Evolutionary conservation across 64 coral and sea anemone genomes (phyloP), one percentile per base, ranked within the genome.

Genomic region (Anthopleura sola): DNA sequence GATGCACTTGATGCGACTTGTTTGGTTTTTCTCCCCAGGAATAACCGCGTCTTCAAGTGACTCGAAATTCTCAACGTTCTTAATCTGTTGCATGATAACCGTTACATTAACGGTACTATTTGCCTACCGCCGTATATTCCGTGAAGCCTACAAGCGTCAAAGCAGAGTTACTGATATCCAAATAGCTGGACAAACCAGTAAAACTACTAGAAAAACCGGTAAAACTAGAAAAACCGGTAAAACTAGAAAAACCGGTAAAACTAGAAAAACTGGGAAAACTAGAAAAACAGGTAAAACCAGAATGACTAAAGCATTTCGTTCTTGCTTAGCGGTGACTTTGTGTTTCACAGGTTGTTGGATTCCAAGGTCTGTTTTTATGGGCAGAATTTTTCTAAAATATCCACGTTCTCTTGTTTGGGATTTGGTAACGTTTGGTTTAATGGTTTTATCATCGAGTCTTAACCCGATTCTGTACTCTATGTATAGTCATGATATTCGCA

Each of bases 391-490:
- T 62, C 75, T 19, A 20, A n/a, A 36, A 16, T 80, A 53, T 20
- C 54, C 31, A 34, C 18, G 36, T 40, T 56, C 36, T 3, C 38
- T 29, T 6, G 49, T 40, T 24, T 88, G 80, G 21, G 86, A 88
- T 40, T 37, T 81, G 51, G 19, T 88, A 23, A 88, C 86, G 7
- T 88, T 88, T 81, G 86, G 75, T 10, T 47, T 88, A 14, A 88
- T 88, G 86, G 78, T 37, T 8, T 66, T 88, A 29, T 88, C 86
- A 0, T 40, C 86, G 4, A 44, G 78, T 26, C 80, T 88, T 14
- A 88, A 88, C 80, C 86, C 86, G n/a, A 88, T 88, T 17, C 46
- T 88, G n/a, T 88, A 88, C 66, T 88, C 86, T 32, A 18, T 88
- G 6, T 88, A 58, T 37, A 88, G 55, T 78, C 86, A 78, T 32